Conservation (phyloP, 2,888 invertebrate genomes). For the Buathra laborator region DNA sequence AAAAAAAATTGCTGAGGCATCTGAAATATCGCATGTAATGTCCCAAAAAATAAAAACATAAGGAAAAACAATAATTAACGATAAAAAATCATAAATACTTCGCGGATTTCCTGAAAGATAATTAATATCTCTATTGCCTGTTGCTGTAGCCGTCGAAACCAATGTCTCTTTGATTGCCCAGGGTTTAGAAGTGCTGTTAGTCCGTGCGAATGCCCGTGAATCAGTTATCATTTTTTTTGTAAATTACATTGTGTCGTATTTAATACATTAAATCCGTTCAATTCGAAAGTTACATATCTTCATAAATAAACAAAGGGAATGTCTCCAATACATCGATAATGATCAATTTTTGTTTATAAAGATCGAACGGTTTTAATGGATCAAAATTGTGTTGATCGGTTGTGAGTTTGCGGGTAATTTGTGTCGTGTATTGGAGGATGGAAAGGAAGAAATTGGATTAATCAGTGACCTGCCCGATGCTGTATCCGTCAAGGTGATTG, state of each 20-base stretch:
- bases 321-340: no score
- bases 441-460: conserved; percentile 20
- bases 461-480: conserved; percentile 37
- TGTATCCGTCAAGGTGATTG: conserved; percentile 28
- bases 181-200: conserved; percentile 74
- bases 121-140: conserved; percentile 1
- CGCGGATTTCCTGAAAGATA: conserved; percentile 22
- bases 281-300: not conserved
- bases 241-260: conserved; percentile 44
- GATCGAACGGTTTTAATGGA: conserved; percentile 33
- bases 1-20: conserved; percentile 57
- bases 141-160: conserved; percentile 25
- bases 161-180: conserved; percentile 74
- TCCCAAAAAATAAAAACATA: not conserved
- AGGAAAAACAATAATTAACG: not conserved
- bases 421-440: conserved; percentile 35
- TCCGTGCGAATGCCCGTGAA: conserved; percentile 24
- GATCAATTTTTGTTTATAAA: not conserved
- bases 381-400: not conserved
- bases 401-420: conserved; percentile 45
- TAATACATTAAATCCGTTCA: conserved; percentile 20
- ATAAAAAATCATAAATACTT: conserved; percentile 15
- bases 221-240: conserved; percentile 30
- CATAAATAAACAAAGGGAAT: not conserved
- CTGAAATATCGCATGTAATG: conserved; percentile 47